Conservation (phyloP, 2,113 vertebrate species). For the Sinocyclocheilus grahami region DNA sequence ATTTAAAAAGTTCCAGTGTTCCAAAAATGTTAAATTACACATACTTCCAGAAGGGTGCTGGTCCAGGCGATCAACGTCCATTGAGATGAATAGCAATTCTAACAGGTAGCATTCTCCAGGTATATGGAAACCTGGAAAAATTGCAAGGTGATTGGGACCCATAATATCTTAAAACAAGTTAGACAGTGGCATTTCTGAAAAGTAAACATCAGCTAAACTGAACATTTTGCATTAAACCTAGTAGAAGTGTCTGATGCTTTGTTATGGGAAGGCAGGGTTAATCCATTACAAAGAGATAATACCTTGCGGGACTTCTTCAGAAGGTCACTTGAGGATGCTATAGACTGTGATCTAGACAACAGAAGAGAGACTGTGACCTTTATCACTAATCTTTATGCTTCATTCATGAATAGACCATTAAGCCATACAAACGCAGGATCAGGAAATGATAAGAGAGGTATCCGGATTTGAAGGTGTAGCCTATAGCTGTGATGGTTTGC, state of each 20-base stretch:
- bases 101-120: not conserved
- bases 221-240: not conserved
- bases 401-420: not conserved
- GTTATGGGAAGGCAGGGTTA: not conserved
- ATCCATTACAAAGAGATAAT: not conserved
- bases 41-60: not conserved
- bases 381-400: constrained; percentile 1
- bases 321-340: not conserved
- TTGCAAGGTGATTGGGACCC: not conserved
- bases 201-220: not conserved
- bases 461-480: constrained; percentile 29
- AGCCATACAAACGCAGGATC: too few relatives aligned
- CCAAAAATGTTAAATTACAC: not conserved
- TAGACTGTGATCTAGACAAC: not conserved
- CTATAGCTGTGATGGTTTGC: constrained; percentile 7
- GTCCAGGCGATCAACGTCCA: not conserved
- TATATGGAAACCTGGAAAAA: not conserved
- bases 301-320: not conserved
- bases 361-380: not conserved
- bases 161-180: not conserved
- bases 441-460: constrained; percentile 27
- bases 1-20: not conserved
- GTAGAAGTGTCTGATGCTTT: not conserved
- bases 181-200: not conserved
- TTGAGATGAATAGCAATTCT: not conserved